Percentiles rank a stretch among this genome's conserved stretches.
These are phyloP conservation scores for Hyaena hyaena DNA, from an alignment of 2,113 vertebrate species.

Conservation along the genomic window DNA sequence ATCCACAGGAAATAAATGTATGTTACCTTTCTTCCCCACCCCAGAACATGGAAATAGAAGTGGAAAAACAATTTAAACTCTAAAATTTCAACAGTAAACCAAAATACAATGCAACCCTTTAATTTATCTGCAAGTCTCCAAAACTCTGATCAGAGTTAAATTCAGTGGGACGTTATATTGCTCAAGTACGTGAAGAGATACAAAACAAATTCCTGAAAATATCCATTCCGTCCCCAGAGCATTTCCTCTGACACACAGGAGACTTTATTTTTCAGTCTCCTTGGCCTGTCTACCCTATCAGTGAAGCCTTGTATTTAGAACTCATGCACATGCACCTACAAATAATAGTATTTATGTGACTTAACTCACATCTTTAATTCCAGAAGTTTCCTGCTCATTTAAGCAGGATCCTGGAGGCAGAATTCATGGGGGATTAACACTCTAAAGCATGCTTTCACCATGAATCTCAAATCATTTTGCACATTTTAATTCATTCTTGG, in stretches of 20 bases:
- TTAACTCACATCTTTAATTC: constrained; percentile 76
- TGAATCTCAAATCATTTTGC: constrained; percentile 75
- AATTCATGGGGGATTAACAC: constrained; percentile 76
- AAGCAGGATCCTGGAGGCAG: constrained; percentile 67
- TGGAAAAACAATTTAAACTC: constrained; percentile 60
- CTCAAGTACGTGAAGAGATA: neutral
- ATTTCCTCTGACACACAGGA: neutral
- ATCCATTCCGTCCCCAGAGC: neutral
- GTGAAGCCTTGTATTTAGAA: neutral
- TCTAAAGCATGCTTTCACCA: constrained; percentile 76
- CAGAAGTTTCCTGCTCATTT: constrained; percentile 75
- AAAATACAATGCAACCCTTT: neutral
- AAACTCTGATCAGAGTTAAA: constrained; percentile 53
- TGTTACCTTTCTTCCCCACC: neutral
- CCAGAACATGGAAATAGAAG: constrained; percentile 31
- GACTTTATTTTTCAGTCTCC: neutral
- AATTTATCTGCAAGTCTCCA: constrained; percentile 16
- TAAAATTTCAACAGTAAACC: constrained; percentile 24
- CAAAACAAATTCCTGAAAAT: constrained; percentile 40
- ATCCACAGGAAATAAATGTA: constrained; percentile 12
- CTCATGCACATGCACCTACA: neutral
- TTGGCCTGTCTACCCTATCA: neutral
- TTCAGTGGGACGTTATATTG: neutral
- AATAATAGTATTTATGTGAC: constrained; percentile 63
- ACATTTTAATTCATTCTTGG: constrained; percentile 77